Evolutionary conservation across 2,888 invertebrate genomes (phyloP).

Genomic region (Heteromyza rotundicornis): DNA sequence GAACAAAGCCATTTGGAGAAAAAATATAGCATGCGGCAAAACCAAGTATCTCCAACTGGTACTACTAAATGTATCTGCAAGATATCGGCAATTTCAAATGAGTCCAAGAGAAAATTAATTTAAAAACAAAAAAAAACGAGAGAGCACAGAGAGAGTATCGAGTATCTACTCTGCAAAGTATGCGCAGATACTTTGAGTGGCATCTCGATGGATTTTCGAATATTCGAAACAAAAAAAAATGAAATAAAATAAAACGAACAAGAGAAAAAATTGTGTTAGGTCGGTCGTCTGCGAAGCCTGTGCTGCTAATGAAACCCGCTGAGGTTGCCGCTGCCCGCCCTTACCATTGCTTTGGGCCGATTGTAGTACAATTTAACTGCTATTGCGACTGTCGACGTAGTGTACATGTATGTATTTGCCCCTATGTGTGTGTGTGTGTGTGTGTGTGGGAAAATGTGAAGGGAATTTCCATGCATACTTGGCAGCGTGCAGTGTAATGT

Average conservation of each 20-base stretch:
- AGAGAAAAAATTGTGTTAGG: constrained; percentile 6
- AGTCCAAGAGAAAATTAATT: too few species aligned
- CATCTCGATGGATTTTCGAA: neutral
- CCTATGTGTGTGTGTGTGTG: constrained; percentile 23
- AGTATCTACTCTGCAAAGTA: too few species aligned
- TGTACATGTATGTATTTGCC: constrained; percentile 1
- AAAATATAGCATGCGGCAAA: too few species aligned
- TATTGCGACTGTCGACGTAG: neutral
- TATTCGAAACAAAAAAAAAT: too few species aligned
- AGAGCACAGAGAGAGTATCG: too few species aligned
- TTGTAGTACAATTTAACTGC: neutral
- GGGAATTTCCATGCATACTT: constrained; percentile 44
- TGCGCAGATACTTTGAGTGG: too few species aligned
- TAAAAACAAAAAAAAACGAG: too few species aligned
- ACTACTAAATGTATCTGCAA: too few species aligned
- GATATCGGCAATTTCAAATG: too few species aligned
- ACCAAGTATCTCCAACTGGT: too few species aligned
- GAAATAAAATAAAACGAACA: too few species aligned
- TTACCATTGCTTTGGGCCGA: neutral
- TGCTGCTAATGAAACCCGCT: neutral
- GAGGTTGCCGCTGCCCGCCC: neutral
- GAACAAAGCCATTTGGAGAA: too few species aligned
- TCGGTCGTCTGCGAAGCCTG: neutral
- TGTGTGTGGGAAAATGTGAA: constrained; percentile 52
- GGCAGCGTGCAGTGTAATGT: constrained; percentile 44